Evolutionary conservation across 2,113 vertebrate species (phyloP), one percentile per base, ranked within the genome.

Genomic region (Atherinomorus stipes): DNA sequence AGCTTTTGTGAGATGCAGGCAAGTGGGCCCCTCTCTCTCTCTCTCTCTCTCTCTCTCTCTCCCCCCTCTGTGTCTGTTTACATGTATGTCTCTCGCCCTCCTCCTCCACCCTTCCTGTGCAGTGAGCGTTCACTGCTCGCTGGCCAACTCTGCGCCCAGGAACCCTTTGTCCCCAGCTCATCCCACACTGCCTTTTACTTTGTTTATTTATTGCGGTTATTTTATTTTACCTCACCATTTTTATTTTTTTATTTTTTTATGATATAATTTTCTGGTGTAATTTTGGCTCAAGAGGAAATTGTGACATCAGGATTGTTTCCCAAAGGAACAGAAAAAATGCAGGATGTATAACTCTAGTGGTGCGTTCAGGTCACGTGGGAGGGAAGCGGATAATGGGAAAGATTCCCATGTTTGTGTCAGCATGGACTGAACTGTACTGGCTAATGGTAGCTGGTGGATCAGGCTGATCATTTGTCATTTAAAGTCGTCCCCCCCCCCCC

Each of bases 31-130:
- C 64, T 44, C 61, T n/a, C 61, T 13, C 21, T 37, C 51, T 57
- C 61, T 66, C 42, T 64, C 56, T 56, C 59, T 42, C 5, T 56
- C 23, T 81, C 3, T 37, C 19, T 21, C 7, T 37, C 11, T 69
- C 7, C 74, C n/a, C 59, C 34, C 6, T 52, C 23, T 81, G 5
- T 40, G 21, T 23, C 3, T 42, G 15, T 70, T 11, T 73, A 23
- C 38, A 21, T 59, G 11, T 16, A 59, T 7, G 44, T 70, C 42
- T 65, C 59, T 76, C 37, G 4, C 61, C 45, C 59, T 26, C 58
- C 73, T 57, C 67, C 81, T 85, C 79, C 74, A 38, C 71, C 60
- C 71, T 70, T 66, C 45, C 68, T 76, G 76, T 68, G 57, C 81
- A 74, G 68, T 53, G 57, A 86, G 71, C 59, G 54, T 70, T 80